phyloP scores from a whole-genome alignment of 1,140 invertebrate genomes.

The Reticulitermes speratus region DNA sequence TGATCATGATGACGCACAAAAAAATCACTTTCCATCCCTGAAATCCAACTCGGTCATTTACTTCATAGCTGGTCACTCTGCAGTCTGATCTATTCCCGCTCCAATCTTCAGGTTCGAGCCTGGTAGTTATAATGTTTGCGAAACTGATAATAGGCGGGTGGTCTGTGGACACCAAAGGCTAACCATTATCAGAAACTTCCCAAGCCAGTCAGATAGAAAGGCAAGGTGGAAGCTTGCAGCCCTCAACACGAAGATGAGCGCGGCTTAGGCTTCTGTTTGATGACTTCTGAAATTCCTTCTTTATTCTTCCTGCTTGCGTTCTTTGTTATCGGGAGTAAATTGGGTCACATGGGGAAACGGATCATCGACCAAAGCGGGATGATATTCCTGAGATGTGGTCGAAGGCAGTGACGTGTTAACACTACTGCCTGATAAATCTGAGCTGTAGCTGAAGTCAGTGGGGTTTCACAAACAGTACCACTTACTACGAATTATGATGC shows the following conservation, averaged over 20 bases:
- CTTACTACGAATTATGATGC: too few relatives aligned
- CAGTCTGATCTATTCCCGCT: too few relatives aligned
- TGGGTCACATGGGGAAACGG: slow-evolving; percentile 32
- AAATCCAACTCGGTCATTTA: too few relatives aligned
- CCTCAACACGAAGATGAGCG: not conserved
- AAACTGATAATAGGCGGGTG: not conserved
- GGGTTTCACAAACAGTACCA: not conserved
- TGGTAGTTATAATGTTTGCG: too few relatives aligned
- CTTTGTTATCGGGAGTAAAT: slow-evolving; percentile 24
- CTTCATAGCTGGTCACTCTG: too few relatives aligned
- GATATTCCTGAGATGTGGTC: not conserved
- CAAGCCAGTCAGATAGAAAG: not conserved
- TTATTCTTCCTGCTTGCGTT: slow-evolving; percentile 13
- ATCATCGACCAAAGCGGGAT: not conserved
- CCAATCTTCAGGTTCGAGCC: too few relatives aligned
- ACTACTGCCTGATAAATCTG: not conserved
- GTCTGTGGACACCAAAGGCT: not conserved
- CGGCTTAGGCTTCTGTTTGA: slow-evolving; percentile 21
- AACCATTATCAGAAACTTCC: not conserved
- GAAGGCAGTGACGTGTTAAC: not conserved
- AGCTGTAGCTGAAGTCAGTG: not conserved
- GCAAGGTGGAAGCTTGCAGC: not conserved
- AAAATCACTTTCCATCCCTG: too few relatives aligned
- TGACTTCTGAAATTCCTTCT: slow-evolving; percentile 26
- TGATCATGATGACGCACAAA: too few relatives aligned